Evolutionary conservation across 1,140 invertebrate genomes (phyloP).

Genomic region (Lutraria rhynchaena): DNA sequence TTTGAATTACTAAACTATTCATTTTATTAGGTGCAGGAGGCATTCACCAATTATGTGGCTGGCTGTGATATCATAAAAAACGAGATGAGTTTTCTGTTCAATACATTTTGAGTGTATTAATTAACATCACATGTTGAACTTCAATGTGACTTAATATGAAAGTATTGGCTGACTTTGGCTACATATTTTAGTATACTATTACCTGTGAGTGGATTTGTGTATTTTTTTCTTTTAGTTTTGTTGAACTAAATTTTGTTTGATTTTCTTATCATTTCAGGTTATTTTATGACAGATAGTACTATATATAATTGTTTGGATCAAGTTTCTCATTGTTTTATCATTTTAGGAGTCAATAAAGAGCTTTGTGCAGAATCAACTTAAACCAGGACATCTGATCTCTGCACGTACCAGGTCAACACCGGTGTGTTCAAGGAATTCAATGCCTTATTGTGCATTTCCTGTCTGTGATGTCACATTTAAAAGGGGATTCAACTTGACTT

Average conservation of each 20-base stretch:
- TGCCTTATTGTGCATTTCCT: constrained; percentile 65
- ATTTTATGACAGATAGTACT: neutral
- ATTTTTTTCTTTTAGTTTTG: too few relatives aligned
- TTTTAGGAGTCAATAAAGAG: neutral
- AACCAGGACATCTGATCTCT: neutral
- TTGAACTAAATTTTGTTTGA: too few relatives aligned
- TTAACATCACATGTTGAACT: too few relatives aligned
- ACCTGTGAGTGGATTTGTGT: neutral
- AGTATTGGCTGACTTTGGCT: too few relatives aligned
- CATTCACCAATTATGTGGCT: neutral
- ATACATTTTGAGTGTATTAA: too few relatives aligned
- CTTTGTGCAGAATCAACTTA: constrained; percentile 5
- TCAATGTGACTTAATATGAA: too few relatives aligned
- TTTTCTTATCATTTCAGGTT: neutral
- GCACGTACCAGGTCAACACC: constrained; percentile 1
- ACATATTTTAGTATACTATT: too few relatives aligned
- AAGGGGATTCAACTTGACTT: constrained; percentile 53
- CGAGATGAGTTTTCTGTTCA: constrained; percentile 11
- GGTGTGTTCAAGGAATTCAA: constrained; percentile 60
- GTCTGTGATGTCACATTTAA: constrained; percentile 42
- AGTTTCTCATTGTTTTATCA: neutral
- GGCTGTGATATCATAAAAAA: neutral
- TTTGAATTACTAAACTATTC: too few relatives aligned
- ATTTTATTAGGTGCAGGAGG: neutral
- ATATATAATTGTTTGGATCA: neutral